Percentiles rank a stretch among this genome's conserved stretches.
Conservation (phyloP, 2,888 invertebrate genomes). For the Nomada ferruginata region DNA sequence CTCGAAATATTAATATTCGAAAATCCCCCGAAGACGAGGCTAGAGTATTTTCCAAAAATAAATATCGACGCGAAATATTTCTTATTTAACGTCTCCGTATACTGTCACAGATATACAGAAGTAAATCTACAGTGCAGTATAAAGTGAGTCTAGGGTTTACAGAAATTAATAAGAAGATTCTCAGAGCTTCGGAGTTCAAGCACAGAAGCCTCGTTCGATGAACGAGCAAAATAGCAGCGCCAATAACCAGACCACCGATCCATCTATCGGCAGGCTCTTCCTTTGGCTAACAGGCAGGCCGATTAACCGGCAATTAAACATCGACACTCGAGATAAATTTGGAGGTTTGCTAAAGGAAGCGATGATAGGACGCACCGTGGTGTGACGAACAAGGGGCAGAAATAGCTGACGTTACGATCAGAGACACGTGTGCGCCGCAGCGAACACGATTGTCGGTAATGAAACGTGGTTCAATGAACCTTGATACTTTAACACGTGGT, state of each 20-base stretch:
- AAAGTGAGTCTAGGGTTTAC: too few species aligned
- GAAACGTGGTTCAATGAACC: slow-evolving; percentile 35
- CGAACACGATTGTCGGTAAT: slow-evolving; percentile 28
- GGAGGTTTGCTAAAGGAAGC: slow-evolving; percentile 1
- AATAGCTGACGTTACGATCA: slow-evolving; percentile 22
- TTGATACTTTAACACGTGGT: slow-evolving; percentile 30
- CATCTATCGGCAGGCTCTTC: background rate
- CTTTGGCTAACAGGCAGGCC: background rate
- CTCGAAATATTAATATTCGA: too few species aligned
- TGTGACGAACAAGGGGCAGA: background rate
- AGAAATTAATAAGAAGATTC: too few species aligned
- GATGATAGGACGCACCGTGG: background rate
- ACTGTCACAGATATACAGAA: too few species aligned
- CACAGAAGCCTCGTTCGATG: background rate
- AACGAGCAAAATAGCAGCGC: too few species aligned
- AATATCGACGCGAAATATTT: too few species aligned
- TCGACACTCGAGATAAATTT: background rate
- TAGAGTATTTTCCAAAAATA: too few species aligned
- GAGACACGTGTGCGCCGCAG: slow-evolving; percentile 25
- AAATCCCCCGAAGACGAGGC: too few species aligned
- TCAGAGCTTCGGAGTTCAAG: too few species aligned
- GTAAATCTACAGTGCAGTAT: too few species aligned
- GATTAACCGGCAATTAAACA: slow-evolving; percentile 10
- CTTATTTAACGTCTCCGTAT: too few species aligned
- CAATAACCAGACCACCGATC: too few species aligned